Evolutionary conservation across 2,888 invertebrate species (phyloP).

Genomic region (Plutella xylostella): DNA sequence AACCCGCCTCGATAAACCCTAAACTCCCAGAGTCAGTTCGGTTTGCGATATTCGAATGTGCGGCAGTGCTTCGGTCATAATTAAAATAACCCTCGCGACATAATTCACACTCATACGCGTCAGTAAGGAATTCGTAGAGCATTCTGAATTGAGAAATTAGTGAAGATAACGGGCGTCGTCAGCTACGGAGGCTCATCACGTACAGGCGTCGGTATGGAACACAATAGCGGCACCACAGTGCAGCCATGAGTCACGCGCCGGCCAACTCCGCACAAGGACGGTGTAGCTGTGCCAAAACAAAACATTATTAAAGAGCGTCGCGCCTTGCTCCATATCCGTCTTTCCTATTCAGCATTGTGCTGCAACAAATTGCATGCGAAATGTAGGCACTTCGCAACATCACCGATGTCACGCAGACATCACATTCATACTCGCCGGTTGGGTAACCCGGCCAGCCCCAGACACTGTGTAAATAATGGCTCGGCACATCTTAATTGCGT

Average conservation of each 20-base stretch:
- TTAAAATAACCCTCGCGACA: too few relatives aligned
- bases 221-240: constrained; percentile 33
- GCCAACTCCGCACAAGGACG: constrained; percentile 45
- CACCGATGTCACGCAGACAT: constrained; percentile 3
- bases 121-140: too few relatives aligned
- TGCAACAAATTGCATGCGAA: constrained; percentile 59
- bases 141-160: background rate
- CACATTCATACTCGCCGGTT: too few relatives aligned
- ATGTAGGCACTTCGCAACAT: constrained; percentile 50
- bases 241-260: constrained; percentile 39
- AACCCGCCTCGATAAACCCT: too few relatives aligned
- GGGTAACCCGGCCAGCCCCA: too few relatives aligned
- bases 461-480: too few relatives aligned
- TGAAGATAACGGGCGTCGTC: constrained; percentile 18
- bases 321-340: constrained; percentile 65
- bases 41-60: too few relatives aligned
- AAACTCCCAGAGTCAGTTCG: too few relatives aligned
- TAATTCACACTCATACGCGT: too few relatives aligned
- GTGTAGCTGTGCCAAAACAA: constrained; percentile 44
- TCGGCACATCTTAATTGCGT: too few relatives aligned
- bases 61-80: too few relatives aligned
- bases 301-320: constrained; percentile 62
- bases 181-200: constrained; percentile 32
- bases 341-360: constrained; percentile 60
- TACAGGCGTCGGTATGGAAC: constrained; percentile 25